phyloP scores from a whole-genome alignment of 2,888 invertebrate genomes.

The Acanthococcus lagerstroemiae region DNA sequence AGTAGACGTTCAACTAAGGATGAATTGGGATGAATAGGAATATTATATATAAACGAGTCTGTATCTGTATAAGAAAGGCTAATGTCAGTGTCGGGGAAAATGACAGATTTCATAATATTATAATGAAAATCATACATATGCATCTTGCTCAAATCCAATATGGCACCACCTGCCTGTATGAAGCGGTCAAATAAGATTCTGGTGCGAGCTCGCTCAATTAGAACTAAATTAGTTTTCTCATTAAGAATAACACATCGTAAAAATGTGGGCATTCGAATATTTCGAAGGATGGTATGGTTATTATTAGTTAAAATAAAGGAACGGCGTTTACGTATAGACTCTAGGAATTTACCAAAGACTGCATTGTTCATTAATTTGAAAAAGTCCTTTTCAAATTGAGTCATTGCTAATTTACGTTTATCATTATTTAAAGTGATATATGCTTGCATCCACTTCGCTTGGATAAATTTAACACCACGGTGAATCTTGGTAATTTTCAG shows the following conservation, averaged over 20 bases:
- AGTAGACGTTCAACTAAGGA: background rate
- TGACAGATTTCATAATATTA: background rate
- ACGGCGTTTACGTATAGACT: background rate
- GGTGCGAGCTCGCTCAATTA: background rate
- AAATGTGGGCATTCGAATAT: background rate
- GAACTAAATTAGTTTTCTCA: background rate
- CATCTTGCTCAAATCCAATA: background rate
- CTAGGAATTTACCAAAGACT: slow-evolving; percentile 39
- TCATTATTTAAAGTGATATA: slow-evolving; percentile 8
- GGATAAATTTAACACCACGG: slow-evolving; percentile 25
- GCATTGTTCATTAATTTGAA: slow-evolving; percentile 42
- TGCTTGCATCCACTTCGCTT: background rate
- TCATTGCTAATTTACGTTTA: slow-evolving; percentile 35
- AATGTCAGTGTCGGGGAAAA: background rate
- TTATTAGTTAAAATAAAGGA: background rate
- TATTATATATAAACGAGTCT: background rate
- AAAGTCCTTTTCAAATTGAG: slow-evolving; percentile 41
- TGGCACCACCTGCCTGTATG: too few species aligned
- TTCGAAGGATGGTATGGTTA: background rate
- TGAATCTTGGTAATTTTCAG: slow-evolving; percentile 37
- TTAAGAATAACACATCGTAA: background rate
- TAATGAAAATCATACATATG: slow-evolving; percentile 6
- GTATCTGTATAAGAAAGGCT: background rate
- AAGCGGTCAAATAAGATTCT: too few species aligned
- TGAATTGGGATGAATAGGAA: background rate